Evolutionary conservation across 2,113 vertebrate species (phyloP).

Genomic region (Melospiza georgiana): DNA sequence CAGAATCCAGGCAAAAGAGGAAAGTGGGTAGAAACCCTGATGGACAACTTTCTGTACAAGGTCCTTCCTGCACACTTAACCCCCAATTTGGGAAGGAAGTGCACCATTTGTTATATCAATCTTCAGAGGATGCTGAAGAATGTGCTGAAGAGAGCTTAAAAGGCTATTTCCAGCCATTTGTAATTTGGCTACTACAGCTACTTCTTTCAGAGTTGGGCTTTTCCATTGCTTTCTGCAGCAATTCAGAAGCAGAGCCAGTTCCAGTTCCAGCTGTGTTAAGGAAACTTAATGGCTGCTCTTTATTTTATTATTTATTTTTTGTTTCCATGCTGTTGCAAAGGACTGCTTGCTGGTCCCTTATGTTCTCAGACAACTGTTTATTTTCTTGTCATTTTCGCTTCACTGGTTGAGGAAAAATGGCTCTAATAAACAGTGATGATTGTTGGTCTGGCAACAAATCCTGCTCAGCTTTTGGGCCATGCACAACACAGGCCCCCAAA

Average conservation of each 20-base stretch:
- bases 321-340: neutral
- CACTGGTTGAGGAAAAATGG: constrained; percentile 15
- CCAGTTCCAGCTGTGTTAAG: constrained; percentile 54
- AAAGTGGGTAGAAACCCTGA: neutral
- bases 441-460: neutral
- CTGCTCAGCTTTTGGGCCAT: neutral
- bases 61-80: neutral
- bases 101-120: neutral
- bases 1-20: neutral
- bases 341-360: neutral
- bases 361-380: constrained; percentile 26
- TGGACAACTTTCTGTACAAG: neutral
- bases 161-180: constrained; percentile 21
- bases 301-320: neutral
- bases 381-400: constrained; percentile 35
- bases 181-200: constrained; percentile 5
- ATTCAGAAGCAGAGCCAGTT: constrained; percentile 15
- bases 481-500: no score
- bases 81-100: neutral
- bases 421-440: neutral
- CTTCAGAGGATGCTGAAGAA: neutral
- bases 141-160: neutral
- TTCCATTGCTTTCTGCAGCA: neutral
- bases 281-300: neutral
- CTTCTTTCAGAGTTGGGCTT: neutral